Evolutionary conservation across 2,113 vertebrate species (phyloP).

Genomic region (Oxyura jamaicensis): DNA sequence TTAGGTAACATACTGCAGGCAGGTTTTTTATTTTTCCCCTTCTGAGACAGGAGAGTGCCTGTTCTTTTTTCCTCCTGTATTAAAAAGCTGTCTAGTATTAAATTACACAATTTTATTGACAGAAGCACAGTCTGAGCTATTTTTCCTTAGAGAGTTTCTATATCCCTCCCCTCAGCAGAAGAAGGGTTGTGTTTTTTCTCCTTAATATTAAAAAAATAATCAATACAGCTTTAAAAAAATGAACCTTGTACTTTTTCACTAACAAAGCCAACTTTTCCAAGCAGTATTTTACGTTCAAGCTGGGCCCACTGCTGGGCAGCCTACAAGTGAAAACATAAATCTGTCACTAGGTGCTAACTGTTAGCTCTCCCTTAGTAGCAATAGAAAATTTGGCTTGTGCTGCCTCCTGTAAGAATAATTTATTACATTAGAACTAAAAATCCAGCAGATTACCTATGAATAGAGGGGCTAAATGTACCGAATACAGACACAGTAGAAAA

Average conservation of each 20-base stretch:
- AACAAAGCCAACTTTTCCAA: not conserved
- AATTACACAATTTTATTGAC: slow-evolving; percentile 31
- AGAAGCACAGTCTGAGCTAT: slow-evolving; percentile 6
- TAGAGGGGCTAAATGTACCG: not conserved
- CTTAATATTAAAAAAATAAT: not conserved
- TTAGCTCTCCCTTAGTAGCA: not conserved
- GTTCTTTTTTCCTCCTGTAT: not conserved
- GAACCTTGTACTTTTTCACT: not conserved
- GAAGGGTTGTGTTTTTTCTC: not conserved
- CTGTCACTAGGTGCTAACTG: slow-evolving; percentile 13
- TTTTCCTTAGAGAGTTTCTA: not conserved
- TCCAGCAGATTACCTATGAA: not conserved
- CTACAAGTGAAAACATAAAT: not conserved
- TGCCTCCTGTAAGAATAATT: not conserved
- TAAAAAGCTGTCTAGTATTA: slow-evolving; percentile 28
- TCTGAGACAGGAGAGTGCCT: not conserved
- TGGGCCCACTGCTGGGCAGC: not conserved
- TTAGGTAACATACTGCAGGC: not conserved
- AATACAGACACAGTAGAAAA: not conserved
- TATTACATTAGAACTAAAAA: not conserved
- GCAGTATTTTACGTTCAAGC: not conserved
- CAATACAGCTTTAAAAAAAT: not conserved
- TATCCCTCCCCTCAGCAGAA: not conserved
- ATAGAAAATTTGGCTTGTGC: not conserved
- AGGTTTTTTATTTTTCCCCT: not conserved